A percentile compares a stretch with the other conserved stretches of the same genome.
phyloP scores from a whole-genome alignment of 1,140 invertebrate species.

The Limonius californicus region DNA sequence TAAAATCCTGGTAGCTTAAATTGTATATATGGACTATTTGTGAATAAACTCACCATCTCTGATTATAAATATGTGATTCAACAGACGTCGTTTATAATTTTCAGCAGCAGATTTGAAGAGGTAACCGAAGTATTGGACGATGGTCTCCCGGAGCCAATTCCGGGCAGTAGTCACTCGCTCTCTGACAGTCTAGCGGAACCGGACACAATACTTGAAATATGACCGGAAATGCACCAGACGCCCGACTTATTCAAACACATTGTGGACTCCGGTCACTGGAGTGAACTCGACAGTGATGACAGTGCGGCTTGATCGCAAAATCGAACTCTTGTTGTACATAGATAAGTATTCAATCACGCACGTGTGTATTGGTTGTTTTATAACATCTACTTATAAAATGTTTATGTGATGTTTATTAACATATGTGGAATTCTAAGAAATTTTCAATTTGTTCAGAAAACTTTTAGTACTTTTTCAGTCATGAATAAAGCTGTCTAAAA shows the following conservation, averaged over 20 bases:
- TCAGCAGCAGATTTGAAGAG: slow-evolving; percentile 44
- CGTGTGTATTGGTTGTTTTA: slow-evolving; percentile 5
- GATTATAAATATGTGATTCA: too few relatives aligned
- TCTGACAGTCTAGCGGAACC: slow-evolving; percentile 40
- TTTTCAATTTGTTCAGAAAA: too few relatives aligned
- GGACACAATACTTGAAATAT: slow-evolving; percentile 44
- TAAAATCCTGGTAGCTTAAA: too few relatives aligned
- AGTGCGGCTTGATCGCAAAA: not conserved
- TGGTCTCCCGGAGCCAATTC: slow-evolving; percentile 42
- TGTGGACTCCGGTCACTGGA: slow-evolving; percentile 41
- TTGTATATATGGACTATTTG: too few relatives aligned
- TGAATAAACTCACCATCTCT: too few relatives aligned
- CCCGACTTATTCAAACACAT: slow-evolving; percentile 39
- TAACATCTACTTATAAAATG: too few relatives aligned
- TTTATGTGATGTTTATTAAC: too few relatives aligned
- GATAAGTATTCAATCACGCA: not conserved
- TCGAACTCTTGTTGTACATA: not conserved
- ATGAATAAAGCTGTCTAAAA: too few relatives aligned
- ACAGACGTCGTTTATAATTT: too few relatives aligned
- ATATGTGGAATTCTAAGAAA: too few relatives aligned
- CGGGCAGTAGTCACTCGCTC: slow-evolving; percentile 42
- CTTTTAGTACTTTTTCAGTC: too few relatives aligned
- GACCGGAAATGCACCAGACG: slow-evolving; percentile 38
- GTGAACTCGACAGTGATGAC: slow-evolving; percentile 32
- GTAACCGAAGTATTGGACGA: slow-evolving; percentile 44